Evolutionary conservation across 2,797 vertebrate species (phyloP), one percentile per base, ranked within the genome.

Genomic region (Acanthurus leucopareius): DNA sequence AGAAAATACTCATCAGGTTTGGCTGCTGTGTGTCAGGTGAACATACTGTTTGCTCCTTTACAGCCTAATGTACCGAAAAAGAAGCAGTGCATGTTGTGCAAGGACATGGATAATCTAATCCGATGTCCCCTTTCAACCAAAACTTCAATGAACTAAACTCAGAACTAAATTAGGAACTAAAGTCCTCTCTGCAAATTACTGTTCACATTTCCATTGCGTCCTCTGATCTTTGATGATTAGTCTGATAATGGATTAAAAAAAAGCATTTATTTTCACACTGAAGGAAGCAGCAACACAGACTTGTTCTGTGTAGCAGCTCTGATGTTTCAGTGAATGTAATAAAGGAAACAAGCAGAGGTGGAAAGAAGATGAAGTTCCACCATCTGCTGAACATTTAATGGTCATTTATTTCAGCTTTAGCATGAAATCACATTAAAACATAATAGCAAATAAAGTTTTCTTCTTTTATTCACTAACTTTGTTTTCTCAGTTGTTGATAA

Each of bases 321-420:
- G 38, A 17, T 48, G 22, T 44, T 51, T 69, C 10, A n/a, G 16
- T 40, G 40, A 40, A 78, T 77, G 38, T 66, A 35, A 32, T 20
- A 19, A 60, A 60, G 16, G 16, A 65, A 11, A 51, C 5, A 40
- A 8, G 16, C 28, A 11, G 57, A 40, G 40, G 10, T 5, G 13
- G 40, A 60, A 53, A 25, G 17, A 47, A 44, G 14, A 10, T 51
- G 19, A 52, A 25, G 52, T 14, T 54, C 13, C 28, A 22, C 22
- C 40, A 42, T 42, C 40, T 42, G 40, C 40, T 42, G 20, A 48
- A 42, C 7, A 10, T 40, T 62, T 52, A 4, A 32, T 13, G 10
- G 22, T 32, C 16, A 17, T n/a, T 38, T 56, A 20, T 42, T 45
- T 35, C 25, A 25, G n/a, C n/a, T 38, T 32, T 51, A 28, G n/a